Base-by-base conservation (phyloP, 2,888 invertebrate genomes). In the Boloria selene region DNA sequence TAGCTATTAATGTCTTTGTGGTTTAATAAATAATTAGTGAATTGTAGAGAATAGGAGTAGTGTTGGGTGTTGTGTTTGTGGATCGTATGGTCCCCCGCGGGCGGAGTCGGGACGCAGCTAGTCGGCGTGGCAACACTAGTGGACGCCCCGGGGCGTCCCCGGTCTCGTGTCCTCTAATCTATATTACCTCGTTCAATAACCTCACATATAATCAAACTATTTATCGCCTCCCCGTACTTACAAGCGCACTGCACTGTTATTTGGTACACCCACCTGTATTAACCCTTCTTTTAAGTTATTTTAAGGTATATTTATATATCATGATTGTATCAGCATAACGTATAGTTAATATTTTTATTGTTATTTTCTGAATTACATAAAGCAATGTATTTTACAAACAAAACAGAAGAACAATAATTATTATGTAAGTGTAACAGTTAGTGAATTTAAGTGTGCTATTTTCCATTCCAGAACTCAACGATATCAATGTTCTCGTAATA, bases 361-460 rank as follows among this genome's bases (percentile, higher is more conserved):
- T 91, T 91, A 90, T 88, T 90, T 90, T 87, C 88, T 88, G 88
- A 87, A 83, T 86, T 88, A 88, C 84, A 83, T 88, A 86, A 89
- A 91, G 88, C 90, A 90, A 90, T 90, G 88, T 91, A 88, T 91
- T 88, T 87, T 88, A 90, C 88, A 90, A 88, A 88, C 86, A 91
- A 90, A 89, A 85, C 90, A 90, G 89, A 87, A 90, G 92, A 92
- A 92, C 91, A 92, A 92, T 91, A 92, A 92, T 91, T 92, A 91
- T 90, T 85, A 88, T 90, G 83, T 92, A 92, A 92, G 91, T 87
- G 88, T 91, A 92, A 92, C 90, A 87, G 89, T 91, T 90, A 91
- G 92, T 92, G 92, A 92, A 90, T 90, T 88, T 92, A 91, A 90
- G 91, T 89, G 90, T 91, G 91, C 91, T 92, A 91, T 90, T 90